phyloP scores from a whole-genome alignment of 2,888 invertebrate genomes.

The Drosophila differens region DNA sequence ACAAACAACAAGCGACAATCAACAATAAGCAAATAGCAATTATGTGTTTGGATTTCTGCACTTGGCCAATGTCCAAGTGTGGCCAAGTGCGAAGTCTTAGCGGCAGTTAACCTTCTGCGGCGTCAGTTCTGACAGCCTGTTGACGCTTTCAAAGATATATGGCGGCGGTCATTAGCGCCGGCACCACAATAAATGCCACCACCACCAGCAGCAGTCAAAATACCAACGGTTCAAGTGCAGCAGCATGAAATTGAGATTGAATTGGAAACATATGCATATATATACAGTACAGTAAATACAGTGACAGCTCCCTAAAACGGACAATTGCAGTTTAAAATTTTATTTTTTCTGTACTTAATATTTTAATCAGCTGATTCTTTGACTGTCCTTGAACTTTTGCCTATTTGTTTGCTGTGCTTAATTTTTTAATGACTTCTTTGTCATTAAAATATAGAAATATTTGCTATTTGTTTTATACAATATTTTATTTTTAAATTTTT shows the following conservation, averaged over 20 bases:
- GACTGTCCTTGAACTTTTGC: background rate
- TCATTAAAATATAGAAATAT: background rate
- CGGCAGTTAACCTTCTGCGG: constrained; percentile 62
- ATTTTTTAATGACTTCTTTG: background rate
- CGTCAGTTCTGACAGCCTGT: constrained; percentile 61
- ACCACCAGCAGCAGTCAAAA: constrained; percentile 44
- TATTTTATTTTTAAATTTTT: background rate
- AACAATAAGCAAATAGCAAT: constrained; percentile 18
- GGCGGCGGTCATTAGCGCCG: constrained; percentile 58
- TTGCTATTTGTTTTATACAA: background rate
- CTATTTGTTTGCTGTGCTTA: background rate
- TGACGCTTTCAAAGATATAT: constrained; percentile 57
- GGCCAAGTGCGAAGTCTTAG: constrained; percentile 7
- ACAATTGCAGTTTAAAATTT: background rate
- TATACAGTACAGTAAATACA: background rate
- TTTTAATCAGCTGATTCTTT: background rate
- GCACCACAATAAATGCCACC: constrained; percentile 43
- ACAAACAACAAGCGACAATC: background rate
- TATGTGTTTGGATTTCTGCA: constrained; percentile 9
- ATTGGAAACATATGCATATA: background rate
- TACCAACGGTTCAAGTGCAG: constrained; percentile 79
- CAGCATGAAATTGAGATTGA: constrained; percentile 10
- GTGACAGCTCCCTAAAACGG: background rate
- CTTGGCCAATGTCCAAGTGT: constrained; percentile 50
- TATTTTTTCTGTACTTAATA: background rate